Evolutionary conservation across 1,140 invertebrate genomes (phyloP), one percentile per base, ranked within the genome.

Genomic region (Musca vetustissima): DNA sequence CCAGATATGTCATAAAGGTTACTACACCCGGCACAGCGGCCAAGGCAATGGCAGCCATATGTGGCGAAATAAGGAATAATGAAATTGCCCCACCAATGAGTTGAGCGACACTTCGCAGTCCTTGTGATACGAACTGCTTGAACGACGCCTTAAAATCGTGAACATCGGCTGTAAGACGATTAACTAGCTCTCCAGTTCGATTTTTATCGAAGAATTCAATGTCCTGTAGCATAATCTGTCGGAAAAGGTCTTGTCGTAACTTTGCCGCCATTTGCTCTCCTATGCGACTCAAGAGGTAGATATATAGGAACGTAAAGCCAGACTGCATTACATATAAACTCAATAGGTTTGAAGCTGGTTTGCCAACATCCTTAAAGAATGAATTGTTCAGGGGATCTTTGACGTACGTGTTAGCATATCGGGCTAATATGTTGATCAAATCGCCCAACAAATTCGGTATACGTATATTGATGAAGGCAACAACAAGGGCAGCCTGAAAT

Each of bases 61-160:
- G 89, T 1, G 95, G 94, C 1, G 95, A 97, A 74, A 98, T 93
- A 15, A 82, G 69, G 50, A 83, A 81, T 11, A 83, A 69, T 36
- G 81, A 83, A 36, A 83, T 75, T n/a, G 75, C 74, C 55, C 81
- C 81, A 15, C 81, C 81, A 0, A 83, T 75, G 72, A 93, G 91
- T 86, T 97, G 95, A 13, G 94, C 91, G 15, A 87, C 80, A 67
- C 93, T 94, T 73, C 93, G 85, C 48, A 98, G 77, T 2, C 96
- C 96, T 81, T 96, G 94, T 4, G 95, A 93, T 68, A 98, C 89
- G 55, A 90, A 92, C 71, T 92, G 88, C 83, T 98, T 98, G 78
- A 98, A 98, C 4, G 93, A 93, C 75, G 95, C 96, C 85, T 98
- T 98, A 77, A 98, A 98, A 76, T 98, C 96, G 83, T 98, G 96